Evolutionary conservation across 2,113 vertebrate genomes (phyloP), one percentile per base, ranked within the genome.

Genomic region (Rutilus rutilus): DNA sequence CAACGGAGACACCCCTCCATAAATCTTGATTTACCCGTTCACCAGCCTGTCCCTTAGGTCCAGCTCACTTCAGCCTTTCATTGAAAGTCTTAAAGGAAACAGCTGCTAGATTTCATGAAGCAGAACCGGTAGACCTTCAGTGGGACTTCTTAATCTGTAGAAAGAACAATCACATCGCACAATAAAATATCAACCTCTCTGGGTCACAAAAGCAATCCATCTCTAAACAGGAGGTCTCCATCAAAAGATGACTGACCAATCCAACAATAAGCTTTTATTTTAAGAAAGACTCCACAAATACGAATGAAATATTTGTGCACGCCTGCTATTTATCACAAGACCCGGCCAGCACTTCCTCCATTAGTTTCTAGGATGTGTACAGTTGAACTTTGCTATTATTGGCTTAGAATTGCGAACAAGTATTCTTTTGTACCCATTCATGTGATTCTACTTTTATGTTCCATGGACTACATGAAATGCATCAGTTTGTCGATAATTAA

Each of bases 221-320:
- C 82, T 77, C 39, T 27, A 81, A 77, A 83, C 88, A 84, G 80
- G 78, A 89, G 84, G 88, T 89, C 86, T 88, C 86, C 71, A 85
- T 86, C 86, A 85, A 83, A 67, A 83, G 60, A 82, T 30, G 5
- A 64, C 25, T 57, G 73, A 60, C 60, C 11, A 77, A 64, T 77
- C 60, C 84, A 85, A 89, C 85, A 86, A 89, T 85, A 82, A 57
- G 1, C 80, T 78, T 87, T 84, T 87, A 87, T 89, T 89, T 89
- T 89, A 87, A 79, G 86, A 81, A 86, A 52, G 67, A 77, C 86
- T 54, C 57, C 82, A n/a, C 50, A 83, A 78, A 45, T 84, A 57
- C 78, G 19, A 78, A 65, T 65, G 78, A 81, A 87, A 84, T 75
- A 81, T 80, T 77, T 86, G 74, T 78, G 52, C 45, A 54, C 64